Conservation (phyloP, 2,888 invertebrate species). For the Sepiola atlantica region DNA sequence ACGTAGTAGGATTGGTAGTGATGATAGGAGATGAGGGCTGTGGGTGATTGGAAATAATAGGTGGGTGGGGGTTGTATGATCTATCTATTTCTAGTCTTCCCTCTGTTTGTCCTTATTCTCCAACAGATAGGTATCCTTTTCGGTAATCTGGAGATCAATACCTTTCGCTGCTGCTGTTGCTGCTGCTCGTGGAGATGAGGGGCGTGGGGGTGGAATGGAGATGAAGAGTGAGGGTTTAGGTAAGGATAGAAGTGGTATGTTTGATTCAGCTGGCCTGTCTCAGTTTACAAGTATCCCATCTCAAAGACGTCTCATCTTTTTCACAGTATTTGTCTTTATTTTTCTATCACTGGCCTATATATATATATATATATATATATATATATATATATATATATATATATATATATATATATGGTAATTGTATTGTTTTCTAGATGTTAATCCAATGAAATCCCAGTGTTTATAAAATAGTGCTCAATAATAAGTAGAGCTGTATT, state of each 20-base stretch:
- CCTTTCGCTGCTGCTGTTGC: slow-evolving; percentile 20
- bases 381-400: too few relatives aligned
- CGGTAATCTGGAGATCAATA: slow-evolving; percentile 9
- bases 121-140: slow-evolving; percentile 21
- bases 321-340: neutral
- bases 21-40: neutral
- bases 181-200: neutral
- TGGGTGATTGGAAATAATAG: neutral
- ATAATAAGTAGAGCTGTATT: too few relatives aligned
- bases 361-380: neutral
- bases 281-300: slow-evolving; percentile 13
- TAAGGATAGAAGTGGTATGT: neutral
- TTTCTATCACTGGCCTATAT: neutral
- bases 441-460: neutral
- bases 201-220: neutral
- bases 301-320: slow-evolving; percentile 13
- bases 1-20: neutral
- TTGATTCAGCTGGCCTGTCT: slow-evolving; percentile 32
- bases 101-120: neutral
- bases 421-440: neutral
- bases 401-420: neutral
- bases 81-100: slow-evolving; percentile 32
- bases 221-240: neutral
- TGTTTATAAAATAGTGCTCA: too few relatives aligned
- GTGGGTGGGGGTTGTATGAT: neutral